A percentile compares a stretch with the other conserved stretches of the same genome.
Evolutionary conservation across 2,888 invertebrate genomes (phyloP).

Genomic region (Protonemura montana): DNA sequence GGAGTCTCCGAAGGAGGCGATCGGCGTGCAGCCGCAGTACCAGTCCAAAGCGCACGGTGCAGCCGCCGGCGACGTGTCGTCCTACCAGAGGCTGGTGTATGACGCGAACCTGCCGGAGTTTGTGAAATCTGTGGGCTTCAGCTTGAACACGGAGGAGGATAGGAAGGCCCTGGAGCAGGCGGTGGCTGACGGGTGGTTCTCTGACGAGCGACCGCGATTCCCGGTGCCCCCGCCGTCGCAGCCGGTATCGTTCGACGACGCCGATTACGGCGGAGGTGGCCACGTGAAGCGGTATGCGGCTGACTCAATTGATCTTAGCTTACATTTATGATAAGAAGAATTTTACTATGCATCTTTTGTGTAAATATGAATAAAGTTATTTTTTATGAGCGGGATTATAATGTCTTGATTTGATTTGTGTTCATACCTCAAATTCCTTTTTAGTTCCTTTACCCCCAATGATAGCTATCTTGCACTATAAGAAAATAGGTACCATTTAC

Average conservation of each 20-base stretch:
- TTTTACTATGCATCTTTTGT: not conserved
- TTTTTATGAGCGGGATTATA: not conserved
- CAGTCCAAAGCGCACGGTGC: constrained; percentile 27
- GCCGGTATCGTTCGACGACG: not conserved
- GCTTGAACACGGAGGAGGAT: constrained; percentile 56
- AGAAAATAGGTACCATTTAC: no score
- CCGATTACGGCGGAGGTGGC: not conserved
- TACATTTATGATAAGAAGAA: not conserved
- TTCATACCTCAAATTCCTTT: no score
- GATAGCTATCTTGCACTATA: no score
- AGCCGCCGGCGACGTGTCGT: not conserved
- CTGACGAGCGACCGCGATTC: constrained; percentile 44
- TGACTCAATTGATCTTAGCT: not conserved
- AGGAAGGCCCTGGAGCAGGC: constrained; percentile 57
- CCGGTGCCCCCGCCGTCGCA: not conserved
- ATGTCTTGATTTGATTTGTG: not conserved
- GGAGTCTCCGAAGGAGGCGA: not conserved
- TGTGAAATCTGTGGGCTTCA: constrained; percentile 58
- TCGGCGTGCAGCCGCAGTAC: constrained; percentile 36
- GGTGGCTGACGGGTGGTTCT: constrained; percentile 55
- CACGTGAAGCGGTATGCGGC: not conserved
- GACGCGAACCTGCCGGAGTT: constrained; percentile 54
- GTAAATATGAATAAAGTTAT: not conserved
- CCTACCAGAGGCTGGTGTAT: constrained; percentile 26
- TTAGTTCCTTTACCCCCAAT: no score